Conservation (phyloP, 2,797 vertebrate genomes). For the Sebastes cheni region DNA sequence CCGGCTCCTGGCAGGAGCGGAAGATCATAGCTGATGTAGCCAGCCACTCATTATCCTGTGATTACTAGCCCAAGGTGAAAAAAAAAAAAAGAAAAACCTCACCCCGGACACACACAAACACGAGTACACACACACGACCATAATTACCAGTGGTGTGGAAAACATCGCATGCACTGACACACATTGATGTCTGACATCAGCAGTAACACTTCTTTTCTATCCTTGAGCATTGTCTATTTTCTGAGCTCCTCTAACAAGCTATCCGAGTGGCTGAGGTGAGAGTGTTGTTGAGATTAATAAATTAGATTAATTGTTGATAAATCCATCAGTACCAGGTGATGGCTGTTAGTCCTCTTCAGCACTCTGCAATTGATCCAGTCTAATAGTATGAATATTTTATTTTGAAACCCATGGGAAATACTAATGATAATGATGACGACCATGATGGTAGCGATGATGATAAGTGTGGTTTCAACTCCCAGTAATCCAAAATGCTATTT, state of each 20-base stretch:
- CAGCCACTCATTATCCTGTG: conserved; percentile 67
- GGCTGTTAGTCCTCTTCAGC: background rate
- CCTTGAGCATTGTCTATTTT: conserved; percentile 47
- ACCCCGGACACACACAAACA: conserved; percentile 11
- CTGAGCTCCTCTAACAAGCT: conserved; percentile 41
- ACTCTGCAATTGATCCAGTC: background rate
- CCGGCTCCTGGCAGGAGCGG: conserved; percentile 25
- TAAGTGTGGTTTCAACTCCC: conserved; percentile 6
- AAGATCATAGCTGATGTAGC: conserved; percentile 51
- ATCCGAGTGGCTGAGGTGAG: conserved; percentile 12
- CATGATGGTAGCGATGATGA: conserved; percentile 6
- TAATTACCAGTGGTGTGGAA: conserved; percentile 50
- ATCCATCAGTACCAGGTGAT: conserved; percentile 5
- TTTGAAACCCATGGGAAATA: conserved; percentile 7
- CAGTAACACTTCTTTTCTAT: conserved; percentile 31
- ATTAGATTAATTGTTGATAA: conserved; percentile 3
- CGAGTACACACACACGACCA: conserved; percentile 22
- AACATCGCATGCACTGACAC: conserved; percentile 33
- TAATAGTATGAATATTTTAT: background rate
- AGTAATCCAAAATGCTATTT: conserved; percentile 25
- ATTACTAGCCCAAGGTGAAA: conserved; percentile 53
- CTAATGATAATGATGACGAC: background rate
- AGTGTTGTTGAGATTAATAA: conserved; percentile 16
- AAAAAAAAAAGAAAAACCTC: background rate
- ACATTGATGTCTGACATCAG: conserved; percentile 55